A percentile compares a stretch with the other conserved stretches of the same genome.
phyloP scores from a whole-genome alignment of 2,888 invertebrate genomes.

The Spicauda simplicius region DNA sequence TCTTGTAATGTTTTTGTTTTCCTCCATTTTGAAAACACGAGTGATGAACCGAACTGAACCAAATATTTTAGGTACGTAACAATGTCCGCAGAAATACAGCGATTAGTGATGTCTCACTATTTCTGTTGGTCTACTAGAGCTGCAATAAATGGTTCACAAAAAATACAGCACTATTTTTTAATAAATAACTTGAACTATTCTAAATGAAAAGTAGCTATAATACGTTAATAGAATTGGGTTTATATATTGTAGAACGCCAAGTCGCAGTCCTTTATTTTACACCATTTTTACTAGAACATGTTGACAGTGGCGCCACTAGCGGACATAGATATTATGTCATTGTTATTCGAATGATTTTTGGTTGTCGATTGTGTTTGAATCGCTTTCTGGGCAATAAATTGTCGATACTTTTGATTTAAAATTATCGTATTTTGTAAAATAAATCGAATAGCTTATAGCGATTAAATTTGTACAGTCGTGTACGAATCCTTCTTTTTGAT shows the following conservation, averaged over 20 bases:
- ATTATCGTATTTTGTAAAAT: no score
- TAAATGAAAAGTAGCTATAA: neutral
- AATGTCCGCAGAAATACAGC: slow-evolving; percentile 3
- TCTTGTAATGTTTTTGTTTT: slow-evolving; percentile 30
- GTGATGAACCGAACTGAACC: slow-evolving; percentile 13
- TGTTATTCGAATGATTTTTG: no score
- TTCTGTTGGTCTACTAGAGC: neutral
- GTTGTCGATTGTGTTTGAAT: no score
- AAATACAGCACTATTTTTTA: neutral
- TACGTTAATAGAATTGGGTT: neutral
- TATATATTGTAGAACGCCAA: neutral
- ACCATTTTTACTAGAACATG: neutral
- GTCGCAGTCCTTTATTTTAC: neutral
- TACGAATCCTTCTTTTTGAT: no score
- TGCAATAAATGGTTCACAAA: neutral
- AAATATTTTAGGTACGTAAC: slow-evolving; percentile 1
- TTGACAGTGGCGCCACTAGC: neutral
- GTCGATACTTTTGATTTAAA: no score
- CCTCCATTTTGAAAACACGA: slow-evolving; percentile 34
- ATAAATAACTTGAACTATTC: neutral
- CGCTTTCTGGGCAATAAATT: no score
- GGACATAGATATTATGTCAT: no score
- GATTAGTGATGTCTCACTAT: slow-evolving; percentile 20
- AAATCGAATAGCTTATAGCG: no score
- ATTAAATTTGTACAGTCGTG: no score